phyloP scores from a whole-genome alignment of 2,113 vertebrate genomes.

The Grus americana region DNA sequence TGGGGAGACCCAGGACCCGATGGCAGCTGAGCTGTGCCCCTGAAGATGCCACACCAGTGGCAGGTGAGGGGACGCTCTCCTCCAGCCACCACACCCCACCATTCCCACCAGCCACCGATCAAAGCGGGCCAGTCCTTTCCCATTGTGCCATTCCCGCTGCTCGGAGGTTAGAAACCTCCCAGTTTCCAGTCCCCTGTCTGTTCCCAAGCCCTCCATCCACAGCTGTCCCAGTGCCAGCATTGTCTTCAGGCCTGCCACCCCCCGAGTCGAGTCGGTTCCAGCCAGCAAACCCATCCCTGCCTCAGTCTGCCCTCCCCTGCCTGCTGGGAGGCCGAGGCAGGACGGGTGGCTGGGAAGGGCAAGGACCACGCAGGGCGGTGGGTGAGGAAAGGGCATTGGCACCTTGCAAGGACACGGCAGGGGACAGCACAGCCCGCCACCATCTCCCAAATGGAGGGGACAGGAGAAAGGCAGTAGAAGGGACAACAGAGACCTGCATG shows the following conservation, averaged over 20 bases:
- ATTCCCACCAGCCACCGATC: not conserved
- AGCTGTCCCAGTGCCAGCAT: slow-evolving; percentile 47
- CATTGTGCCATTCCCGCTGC: not conserved
- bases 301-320: not conserved
- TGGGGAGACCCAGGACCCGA: fast-evolving
- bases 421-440: not conserved
- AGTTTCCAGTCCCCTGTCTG: not conserved
- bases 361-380: fast-evolving
- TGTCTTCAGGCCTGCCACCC: slow-evolving; percentile 9
- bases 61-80: not conserved
- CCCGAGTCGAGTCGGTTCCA: not conserved
- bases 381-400: fast-evolving
- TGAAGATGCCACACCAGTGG: not conserved
- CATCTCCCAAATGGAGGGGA: not conserved
- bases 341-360: not conserved
- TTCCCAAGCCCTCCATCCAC: slow-evolving; percentile 23
- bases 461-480: not conserved
- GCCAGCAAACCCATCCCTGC: not conserved
- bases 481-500: fast-evolving
- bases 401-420: fast-evolving
- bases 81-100: not conserved
- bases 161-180: not conserved
- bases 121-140: not conserved
- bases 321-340: not conserved
- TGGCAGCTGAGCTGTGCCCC: not conserved